phyloP scores from a whole-genome alignment of 2,797 vertebrate genomes.

The Eulemur albifrons region DNA sequence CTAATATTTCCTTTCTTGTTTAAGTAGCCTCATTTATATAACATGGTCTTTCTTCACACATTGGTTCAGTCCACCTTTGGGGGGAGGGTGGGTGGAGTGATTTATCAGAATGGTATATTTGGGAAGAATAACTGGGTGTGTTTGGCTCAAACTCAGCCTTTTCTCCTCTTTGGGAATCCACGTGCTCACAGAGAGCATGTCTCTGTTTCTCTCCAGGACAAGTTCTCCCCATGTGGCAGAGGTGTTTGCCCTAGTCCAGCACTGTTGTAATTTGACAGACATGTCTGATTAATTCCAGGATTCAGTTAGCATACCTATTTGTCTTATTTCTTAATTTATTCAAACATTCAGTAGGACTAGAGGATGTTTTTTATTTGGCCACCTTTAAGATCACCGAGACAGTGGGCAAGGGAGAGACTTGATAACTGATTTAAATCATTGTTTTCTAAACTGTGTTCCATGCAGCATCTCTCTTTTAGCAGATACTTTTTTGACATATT shows the following conservation, averaged over 20 bases:
- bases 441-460: not conserved
- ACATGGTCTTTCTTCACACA: not conserved
- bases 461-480: not conserved
- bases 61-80: not conserved
- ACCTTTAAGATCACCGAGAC: not conserved
- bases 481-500: not conserved
- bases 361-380: not conserved
- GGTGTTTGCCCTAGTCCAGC: not conserved
- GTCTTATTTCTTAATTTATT: not conserved
- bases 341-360: not conserved
- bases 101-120: not conserved
- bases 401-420: not conserved
- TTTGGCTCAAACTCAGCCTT: not conserved
- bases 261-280: not conserved
- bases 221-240: not conserved
- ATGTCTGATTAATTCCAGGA: not conserved
- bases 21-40: not conserved
- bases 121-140: not conserved
- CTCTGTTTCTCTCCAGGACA: not conserved
- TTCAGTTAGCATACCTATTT: not conserved
- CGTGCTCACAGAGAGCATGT: not conserved
- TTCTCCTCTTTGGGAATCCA: not conserved
- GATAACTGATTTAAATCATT: not conserved
- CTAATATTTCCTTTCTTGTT: not conserved
- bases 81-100: not conserved